Conservation (phyloP, 2,888 invertebrate species). For the Terebella lapidaria region DNA sequence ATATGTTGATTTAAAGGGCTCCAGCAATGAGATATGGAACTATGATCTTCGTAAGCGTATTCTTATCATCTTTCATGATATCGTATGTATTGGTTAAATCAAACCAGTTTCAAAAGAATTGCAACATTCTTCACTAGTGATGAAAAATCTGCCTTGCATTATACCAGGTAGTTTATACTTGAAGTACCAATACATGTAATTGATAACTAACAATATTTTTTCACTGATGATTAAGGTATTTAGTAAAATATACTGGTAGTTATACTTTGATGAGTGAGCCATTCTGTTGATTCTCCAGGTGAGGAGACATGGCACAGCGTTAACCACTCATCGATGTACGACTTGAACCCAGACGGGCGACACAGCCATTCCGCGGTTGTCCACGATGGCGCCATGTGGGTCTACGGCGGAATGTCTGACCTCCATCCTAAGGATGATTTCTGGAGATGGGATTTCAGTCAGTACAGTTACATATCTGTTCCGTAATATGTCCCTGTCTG, state of each 20-base stretch:
- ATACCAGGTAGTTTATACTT: too few species aligned
- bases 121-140: background rate
- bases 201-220: too few species aligned
- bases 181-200: too few species aligned
- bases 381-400: slow-evolving; percentile 74
- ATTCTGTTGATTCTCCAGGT: background rate
- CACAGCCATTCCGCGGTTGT: slow-evolving; percentile 81
- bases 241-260: too few species aligned
- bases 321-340: background rate
- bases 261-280: too few species aligned
- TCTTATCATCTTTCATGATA: background rate
- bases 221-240: too few species aligned
- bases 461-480: too few species aligned
- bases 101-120: too few species aligned
- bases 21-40: slow-evolving; percentile 79
- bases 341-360: slow-evolving; percentile 62
- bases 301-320: background rate
- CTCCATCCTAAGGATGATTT: slow-evolving; percentile 72
- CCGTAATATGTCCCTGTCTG: too few species aligned
- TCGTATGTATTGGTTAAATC: background rate
- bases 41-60: slow-evolving; percentile 71
- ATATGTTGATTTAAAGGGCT: slow-evolving; percentile 78
- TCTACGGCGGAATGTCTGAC: slow-evolving; percentile 84
- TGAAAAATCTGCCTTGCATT: background rate
- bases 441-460: slow-evolving; percentile 74